Evolutionary conservation across 2,888 invertebrate species (phyloP).

Genomic region (Archips xylosteana): DNA sequence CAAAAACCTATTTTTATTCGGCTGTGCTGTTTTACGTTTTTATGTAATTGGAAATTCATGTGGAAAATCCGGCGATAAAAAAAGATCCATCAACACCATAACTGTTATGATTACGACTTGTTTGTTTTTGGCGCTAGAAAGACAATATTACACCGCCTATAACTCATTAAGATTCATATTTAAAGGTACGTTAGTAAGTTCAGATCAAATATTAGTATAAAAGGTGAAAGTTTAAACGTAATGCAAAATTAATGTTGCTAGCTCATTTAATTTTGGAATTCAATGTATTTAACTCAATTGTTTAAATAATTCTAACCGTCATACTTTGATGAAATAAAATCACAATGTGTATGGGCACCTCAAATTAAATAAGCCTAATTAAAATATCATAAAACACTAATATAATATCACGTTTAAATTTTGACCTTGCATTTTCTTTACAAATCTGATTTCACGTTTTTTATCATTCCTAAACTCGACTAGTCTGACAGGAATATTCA

Average conservation of each 20-base stretch:
- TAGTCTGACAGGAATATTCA: neutral
- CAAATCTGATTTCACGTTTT: too few relatives aligned
- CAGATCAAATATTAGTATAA: neutral
- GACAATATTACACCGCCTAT: neutral
- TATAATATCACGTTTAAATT: neutral
- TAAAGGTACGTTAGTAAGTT: neutral
- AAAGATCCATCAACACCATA: constrained; percentile 7
- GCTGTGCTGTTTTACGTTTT: constrained; percentile 9
- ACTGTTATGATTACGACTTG: constrained; percentile 10
- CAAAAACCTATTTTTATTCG: neutral
- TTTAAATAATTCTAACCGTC: too few relatives aligned
- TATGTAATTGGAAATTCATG: constrained; percentile 7
- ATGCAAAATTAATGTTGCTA: too few relatives aligned
- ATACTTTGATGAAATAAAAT: too few relatives aligned
- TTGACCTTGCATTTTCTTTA: neutral
- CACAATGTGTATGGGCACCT: too few relatives aligned
- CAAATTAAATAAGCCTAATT: too few relatives aligned
- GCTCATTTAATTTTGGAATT: too few relatives aligned
- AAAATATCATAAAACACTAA: too few relatives aligned
- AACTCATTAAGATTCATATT: neutral
- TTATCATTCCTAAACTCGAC: too few relatives aligned
- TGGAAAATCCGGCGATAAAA: constrained; percentile 6
- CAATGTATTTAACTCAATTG: too few relatives aligned
- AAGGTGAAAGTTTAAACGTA: too few relatives aligned
- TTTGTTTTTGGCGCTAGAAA: neutral